Conservation (phyloP, 2,113 vertebrate genomes). For the Shinisaurus crocodilurus region DNA sequence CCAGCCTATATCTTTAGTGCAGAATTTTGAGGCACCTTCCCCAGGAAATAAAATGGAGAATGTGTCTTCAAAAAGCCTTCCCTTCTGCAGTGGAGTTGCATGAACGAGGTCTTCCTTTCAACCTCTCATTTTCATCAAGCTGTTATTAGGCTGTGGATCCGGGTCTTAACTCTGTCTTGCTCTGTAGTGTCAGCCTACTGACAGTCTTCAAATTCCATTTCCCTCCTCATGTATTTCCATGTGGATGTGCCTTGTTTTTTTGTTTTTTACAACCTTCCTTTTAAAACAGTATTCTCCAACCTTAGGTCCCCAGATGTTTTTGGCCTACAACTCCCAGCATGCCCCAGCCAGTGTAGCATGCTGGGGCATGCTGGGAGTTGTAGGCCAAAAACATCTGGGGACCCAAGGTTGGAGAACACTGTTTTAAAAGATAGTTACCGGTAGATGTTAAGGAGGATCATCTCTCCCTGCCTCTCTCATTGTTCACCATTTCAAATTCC, state of each 20-base stretch:
- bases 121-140: slow-evolving; percentile 17
- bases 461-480: background rate
- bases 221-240: background rate
- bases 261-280: background rate
- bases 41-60: slow-evolving; percentile 35
- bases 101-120: slow-evolving; percentile 32
- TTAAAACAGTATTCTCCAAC: background rate
- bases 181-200: background rate
- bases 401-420: too few species aligned
- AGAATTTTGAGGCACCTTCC: slow-evolving; percentile 28
- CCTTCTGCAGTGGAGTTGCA: accelerated
- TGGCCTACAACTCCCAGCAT: too few species aligned
- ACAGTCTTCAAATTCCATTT: background rate
- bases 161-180: background rate
- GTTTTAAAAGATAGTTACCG: too few species aligned
- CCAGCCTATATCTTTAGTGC: slow-evolving; percentile 22
- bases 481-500: background rate
- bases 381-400: too few species aligned
- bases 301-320: too few species aligned
- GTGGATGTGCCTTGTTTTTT: background rate
- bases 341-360: too few species aligned
- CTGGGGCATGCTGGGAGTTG: too few species aligned
- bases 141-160: slow-evolving; percentile 29
- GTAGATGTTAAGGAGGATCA: too few species aligned
- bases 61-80: background rate